A percentile compares a stretch with the other conserved stretches of the same genome.
These are phyloP conservation scores for Hiodon tergisus DNA, from an alignment of 2,113 vertebrate genomes.

Conservation along the genomic window DNA sequence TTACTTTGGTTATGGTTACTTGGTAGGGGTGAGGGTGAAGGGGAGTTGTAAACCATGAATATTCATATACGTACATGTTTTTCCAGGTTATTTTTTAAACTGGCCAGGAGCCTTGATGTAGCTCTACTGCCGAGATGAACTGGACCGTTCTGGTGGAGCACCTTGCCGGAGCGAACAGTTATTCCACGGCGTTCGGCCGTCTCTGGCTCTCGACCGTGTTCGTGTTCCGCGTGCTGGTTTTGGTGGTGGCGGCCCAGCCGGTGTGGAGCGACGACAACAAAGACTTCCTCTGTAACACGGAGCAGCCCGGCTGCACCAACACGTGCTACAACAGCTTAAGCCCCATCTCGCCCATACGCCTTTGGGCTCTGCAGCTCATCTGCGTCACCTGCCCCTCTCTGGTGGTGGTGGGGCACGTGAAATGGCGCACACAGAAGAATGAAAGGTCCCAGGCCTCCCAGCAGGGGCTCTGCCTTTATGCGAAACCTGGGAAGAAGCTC, in stretches of 20 bases:
- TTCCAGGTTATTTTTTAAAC: constrained; percentile 5
- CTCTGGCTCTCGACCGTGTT: constrained; percentile 92
- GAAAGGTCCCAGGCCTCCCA: constrained; percentile 35
- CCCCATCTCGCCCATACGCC: constrained; percentile 85
- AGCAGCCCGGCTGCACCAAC: constrained; percentile 81
- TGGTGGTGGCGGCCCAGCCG: constrained; percentile 78
- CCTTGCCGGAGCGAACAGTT: constrained; percentile 83
- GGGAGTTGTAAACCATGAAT: too few species aligned
- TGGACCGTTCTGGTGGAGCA: constrained; percentile 72
- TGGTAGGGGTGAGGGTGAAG: too few species aligned
- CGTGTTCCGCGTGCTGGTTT: constrained; percentile 83
- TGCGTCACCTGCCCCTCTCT: constrained; percentile 89
- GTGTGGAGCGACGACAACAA: constrained; percentile 86
- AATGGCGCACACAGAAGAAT: constrained; percentile 77
- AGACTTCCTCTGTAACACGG: constrained; percentile 86
- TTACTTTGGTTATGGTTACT: too few species aligned
- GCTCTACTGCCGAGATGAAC: constrained; percentile 66
- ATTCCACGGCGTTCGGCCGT: constrained; percentile 83
- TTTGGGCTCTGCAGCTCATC: constrained; percentile 95
- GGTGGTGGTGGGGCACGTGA: constrained; percentile 83
- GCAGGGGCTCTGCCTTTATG: constrained; percentile 45
- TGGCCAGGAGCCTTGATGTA: background rate
- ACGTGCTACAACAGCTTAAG: constrained; percentile 83
- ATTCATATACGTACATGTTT: background rate
- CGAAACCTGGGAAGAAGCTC: constrained; percentile 73